phyloP scores from a whole-genome alignment of 2,888 invertebrate species.

The Chironomus riparius region DNA sequence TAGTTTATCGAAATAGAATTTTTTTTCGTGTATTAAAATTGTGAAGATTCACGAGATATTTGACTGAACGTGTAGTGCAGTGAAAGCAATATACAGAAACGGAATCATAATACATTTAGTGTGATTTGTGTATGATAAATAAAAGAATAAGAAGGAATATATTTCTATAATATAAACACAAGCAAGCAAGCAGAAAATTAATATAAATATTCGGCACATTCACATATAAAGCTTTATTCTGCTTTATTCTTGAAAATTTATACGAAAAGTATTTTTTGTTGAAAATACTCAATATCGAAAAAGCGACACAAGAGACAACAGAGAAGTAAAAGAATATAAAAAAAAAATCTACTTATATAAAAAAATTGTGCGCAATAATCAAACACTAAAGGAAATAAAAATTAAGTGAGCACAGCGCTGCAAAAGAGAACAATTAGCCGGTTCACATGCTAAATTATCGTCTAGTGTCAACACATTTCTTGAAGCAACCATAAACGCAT shows the following conservation, averaged over 20 bases:
- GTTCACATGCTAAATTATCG: conserved; percentile 79
- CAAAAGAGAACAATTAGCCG: conserved; percentile 26
- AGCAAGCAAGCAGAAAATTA: neutral
- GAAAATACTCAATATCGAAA: neutral
- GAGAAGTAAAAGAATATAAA: neutral
- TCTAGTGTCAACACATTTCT: conserved; percentile 83
- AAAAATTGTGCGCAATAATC: conserved; percentile 17
- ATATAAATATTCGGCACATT: neutral
- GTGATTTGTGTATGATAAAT: neutral
- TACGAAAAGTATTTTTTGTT: neutral
- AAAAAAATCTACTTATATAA: neutral
- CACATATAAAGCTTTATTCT: neutral
- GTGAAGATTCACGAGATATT: neutral
- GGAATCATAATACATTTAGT: neutral
- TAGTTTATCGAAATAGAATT: neutral
- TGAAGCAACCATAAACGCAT: conserved; percentile 77
- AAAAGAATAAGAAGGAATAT: neutral
- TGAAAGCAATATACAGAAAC: neutral
- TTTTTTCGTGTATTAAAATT: neutral
- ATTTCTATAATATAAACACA: neutral
- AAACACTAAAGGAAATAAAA: neutral
- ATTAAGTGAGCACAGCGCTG: conserved; percentile 2
- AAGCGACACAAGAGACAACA: neutral
- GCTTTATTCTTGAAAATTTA: neutral
- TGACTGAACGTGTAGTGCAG: no score